Evolutionary conservation across 64 coral and sea anemone genomes (phyloP), one percentile per base, ranked within the genome.

Genomic region (Montipora sp.): DNA sequence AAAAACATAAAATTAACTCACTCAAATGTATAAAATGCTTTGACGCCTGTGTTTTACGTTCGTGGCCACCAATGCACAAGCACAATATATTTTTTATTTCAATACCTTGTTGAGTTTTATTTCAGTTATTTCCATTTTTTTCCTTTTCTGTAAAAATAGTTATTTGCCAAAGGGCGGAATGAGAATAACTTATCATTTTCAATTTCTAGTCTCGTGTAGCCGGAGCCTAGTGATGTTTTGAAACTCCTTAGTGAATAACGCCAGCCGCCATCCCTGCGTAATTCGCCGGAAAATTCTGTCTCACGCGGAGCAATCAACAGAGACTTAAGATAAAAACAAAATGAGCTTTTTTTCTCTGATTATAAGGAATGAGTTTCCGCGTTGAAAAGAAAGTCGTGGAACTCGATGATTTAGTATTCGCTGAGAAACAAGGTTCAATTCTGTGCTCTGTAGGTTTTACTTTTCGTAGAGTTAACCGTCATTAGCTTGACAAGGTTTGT

Each of bases 401-500:
- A 90, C 20, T 48, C 46, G 46, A 27, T 75, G 78, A 83, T 83
- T 55, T 61, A 23, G 51, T 75, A 12, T 71, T 87, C 19, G 75
- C 49, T 19, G 59, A 66, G 58, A 79, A 91, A 91, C 89, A 95
- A 80, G 87, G 75, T 55, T 49, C 59, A 6, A 87, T 87, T 95
- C 61, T 47, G 46, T 45, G 47, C 70, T 58, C 59, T 95, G 45
- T 79, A 76, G 44, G 67, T 71, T 95, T 83, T 46, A 81, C 76
- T 87, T 91, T 57, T 80, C 89, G 77, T 77, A 58, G 77, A 87
- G 77, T 94, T 91, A 71, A 88, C 93, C 91, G 81, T 94, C 95
- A 97, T 97, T 97, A 94, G 95, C 81, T 94, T 59, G 47, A 73
- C 78, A 81, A 94, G 90, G 95, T 97, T 94, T 97, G 91, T 91